Evolutionary conservation across 2,797 vertebrate genomes (phyloP), one percentile per base, ranked within the genome.

Genomic region (Sciurus vulgaris): DNA sequence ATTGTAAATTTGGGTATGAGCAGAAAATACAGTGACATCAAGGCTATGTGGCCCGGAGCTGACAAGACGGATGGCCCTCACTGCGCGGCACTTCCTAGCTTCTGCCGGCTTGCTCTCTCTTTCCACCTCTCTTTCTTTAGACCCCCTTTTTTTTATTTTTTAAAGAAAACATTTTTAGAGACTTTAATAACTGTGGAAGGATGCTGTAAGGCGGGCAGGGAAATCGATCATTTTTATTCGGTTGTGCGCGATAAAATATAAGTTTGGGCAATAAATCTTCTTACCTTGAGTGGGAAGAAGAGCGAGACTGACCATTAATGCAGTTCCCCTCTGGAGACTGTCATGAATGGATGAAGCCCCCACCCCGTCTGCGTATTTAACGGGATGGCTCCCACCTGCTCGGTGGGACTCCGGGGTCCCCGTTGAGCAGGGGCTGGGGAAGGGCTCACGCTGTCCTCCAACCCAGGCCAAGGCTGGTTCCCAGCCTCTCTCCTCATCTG

Each of bases 151-250:
- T 38, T 38, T 38, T 38, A 38, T 87, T 91, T 74, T 63, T 56
- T 35, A 49, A 96, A 97, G 97, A 96, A 98, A 98, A 98, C 95
- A 93, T 97, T 98, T 98, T 98, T 79, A 97, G 98, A 98, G 97
- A 84, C 97, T 13, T 38, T 97, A 98, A 98, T 97, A 98, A 97
- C 98, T 93, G 92, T 97, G 10, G 86, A 97, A 97, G 95, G 98
- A 96, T 97, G 98, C 97, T 98, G 96, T 97, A 95, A 97, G 97
- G 98, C 82, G 96, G 97, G 97, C 96, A 94, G 24, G 47, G 96
- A 97, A 94, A 98, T 98, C 94, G 94, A 97, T 98, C 98, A 98
- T 98, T 98, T 98, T 98, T 98, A 98, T 98, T 98, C 88, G 96
- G 97, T 94, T 94, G 95, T 98, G 84, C 15, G 67, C 91, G 94